Evolutionary conservation across 2,888 invertebrate species (phyloP).

Genomic region (Trichopoda pennipes): DNA sequence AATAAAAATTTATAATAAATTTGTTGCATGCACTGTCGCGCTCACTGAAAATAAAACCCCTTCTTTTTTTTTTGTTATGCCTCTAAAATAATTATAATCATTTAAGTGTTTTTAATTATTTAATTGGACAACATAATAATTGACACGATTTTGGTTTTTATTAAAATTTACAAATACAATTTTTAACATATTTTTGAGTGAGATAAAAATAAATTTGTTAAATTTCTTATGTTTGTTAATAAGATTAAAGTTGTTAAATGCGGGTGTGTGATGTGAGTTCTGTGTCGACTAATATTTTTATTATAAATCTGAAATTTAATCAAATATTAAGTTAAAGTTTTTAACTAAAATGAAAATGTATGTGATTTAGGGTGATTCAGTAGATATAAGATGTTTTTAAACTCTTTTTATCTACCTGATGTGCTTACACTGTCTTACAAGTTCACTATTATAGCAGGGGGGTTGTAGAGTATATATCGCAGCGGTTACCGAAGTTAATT

Average conservation of each 20-base stretch:
- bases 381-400: too few relatives aligned
- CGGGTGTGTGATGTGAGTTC: conserved; percentile 42
- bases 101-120: conserved; percentile 67
- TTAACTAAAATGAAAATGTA: too few relatives aligned
- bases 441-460: too few relatives aligned
- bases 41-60: background rate
- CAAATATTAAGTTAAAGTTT: background rate
- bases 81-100: conserved; percentile 46
- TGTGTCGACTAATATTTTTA: conserved; percentile 29
- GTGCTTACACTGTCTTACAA: too few relatives aligned
- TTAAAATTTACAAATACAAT: conserved; percentile 33
- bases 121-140: conserved; percentile 69
- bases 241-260: conserved; percentile 12
- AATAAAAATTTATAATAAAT: conserved; percentile 55
- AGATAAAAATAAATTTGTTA: conserved; percentile 5
- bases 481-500: too few relatives aligned
- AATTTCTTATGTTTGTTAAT: conserved; percentile 26
- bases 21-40: conserved; percentile 46
- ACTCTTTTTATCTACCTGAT: too few relatives aligned
- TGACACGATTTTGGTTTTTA: conserved; percentile 68
- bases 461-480: too few relatives aligned
- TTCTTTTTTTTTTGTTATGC: conserved; percentile 28
- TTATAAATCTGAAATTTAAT: background rate
- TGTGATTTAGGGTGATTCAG: too few relatives aligned
- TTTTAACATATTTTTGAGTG: background rate